These are phyloP conservation scores for Neoniphon sammara DNA, from an alignment of 2,797 vertebrate genomes.

Conservation along the genomic window DNA sequence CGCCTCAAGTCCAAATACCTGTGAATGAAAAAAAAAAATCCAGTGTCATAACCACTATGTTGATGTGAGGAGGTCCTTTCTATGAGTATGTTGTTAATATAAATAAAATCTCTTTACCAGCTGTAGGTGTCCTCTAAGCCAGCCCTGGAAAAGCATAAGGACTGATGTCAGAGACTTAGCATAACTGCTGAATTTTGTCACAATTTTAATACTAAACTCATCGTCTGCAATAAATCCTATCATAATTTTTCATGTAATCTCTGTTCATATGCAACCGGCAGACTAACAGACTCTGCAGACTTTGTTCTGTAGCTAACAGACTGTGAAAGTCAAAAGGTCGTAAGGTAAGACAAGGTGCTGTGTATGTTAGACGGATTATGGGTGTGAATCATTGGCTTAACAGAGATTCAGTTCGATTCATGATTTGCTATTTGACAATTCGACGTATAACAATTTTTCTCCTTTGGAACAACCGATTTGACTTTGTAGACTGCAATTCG, in stretches of 20 bases:
- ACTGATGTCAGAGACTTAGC: conserved; percentile 38
- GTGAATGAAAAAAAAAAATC: conserved; percentile 40
- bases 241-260: not conserved
- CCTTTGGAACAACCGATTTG: no score
- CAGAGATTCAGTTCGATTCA: no score
- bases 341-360: not conserved
- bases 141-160: conserved; percentile 79
- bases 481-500: no score
- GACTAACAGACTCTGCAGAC: not conserved
- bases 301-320: not conserved
- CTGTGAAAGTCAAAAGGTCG: not conserved
- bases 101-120: conserved; percentile 84
- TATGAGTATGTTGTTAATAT: not conserved
- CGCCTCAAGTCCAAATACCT: conserved; percentile 97
- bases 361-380: not conserved
- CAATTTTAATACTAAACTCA: conserved; percentile 15
- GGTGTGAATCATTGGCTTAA: no score
- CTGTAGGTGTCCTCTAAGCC: conserved; percentile 87
- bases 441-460: no score
- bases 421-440: no score
- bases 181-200: not conserved
- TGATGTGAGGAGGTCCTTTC: accelerated
- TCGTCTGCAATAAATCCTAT: not conserved
- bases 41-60: not conserved
- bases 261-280: not conserved